Conservation (phyloP, 2,113 vertebrate species). For the Bombycilla garrulus region DNA sequence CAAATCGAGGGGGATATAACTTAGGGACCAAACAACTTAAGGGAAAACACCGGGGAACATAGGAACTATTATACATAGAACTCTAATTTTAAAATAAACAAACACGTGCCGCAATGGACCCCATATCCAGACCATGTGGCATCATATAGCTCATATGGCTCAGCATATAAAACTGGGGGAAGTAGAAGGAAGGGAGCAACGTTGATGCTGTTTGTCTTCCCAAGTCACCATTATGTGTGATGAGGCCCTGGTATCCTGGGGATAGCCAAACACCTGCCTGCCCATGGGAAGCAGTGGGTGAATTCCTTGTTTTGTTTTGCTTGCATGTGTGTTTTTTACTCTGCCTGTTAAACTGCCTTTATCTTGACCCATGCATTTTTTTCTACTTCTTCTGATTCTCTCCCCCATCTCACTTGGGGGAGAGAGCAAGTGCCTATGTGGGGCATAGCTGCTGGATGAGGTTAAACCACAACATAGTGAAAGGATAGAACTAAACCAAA, state of each 20-base stretch:
- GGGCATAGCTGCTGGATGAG: not conserved
- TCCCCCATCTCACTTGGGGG: not conserved
- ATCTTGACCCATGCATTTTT: not conserved
- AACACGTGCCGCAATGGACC: too few species aligned
- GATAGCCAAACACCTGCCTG: not conserved
- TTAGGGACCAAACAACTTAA: too few species aligned
- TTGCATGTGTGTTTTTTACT: not conserved
- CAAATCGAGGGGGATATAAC: too few species aligned
- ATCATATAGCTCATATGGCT: not conserved
- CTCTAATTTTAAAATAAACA: too few species aligned
- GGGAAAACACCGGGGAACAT: too few species aligned
- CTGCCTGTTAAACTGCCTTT: not conserved
- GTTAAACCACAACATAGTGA: not conserved
- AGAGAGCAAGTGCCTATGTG: not conserved
- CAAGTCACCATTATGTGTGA: not conserved
- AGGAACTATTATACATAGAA: too few species aligned
- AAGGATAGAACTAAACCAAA: not conserved
- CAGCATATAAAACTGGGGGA: not conserved
- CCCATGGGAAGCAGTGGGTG: not conserved
- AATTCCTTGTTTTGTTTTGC: not conserved
- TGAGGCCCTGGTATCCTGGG: fast-evolving
- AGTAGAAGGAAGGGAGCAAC: not conserved
- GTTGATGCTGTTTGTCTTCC: not conserved
- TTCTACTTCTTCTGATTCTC: not conserved
- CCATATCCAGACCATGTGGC: not conserved